Evolutionary conservation across 2,888 invertebrate species (phyloP), one percentile per base, ranked within the genome.

Genomic region (Thyatira batis): DNA sequence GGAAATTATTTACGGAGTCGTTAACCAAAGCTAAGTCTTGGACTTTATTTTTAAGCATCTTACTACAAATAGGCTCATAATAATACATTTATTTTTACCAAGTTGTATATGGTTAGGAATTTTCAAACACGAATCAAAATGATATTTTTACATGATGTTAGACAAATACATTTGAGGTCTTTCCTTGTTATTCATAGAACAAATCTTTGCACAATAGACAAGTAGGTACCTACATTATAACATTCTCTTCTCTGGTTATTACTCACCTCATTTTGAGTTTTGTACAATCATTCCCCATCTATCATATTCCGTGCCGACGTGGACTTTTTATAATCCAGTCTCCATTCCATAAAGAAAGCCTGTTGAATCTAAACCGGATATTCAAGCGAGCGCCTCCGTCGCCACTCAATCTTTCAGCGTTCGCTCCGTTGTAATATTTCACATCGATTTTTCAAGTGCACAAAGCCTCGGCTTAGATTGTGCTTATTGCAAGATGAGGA

Each of bases 401-500:
- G 11, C 39, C 52, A 48, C 52, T 52, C 46, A 45, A 33, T 39
- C 48, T 48, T 52, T 48, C 48, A 20, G 20, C 48, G 48, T 52
- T 23, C 50, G 17, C 50, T 11, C 28, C 28, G 43, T 20, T 30
- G 39, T 20, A 17, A 48, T 23, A 48, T 48, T 52, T 25, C 25
- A 17, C 28, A 48, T 52, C 48, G 52, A 52, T 52, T 52, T 52
- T 52, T 48, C 48, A 48, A 52, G 27, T 17, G 28, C 20, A 45
- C 25, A 25, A 13, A 46, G 25, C n/a, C 25, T 48, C 48, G 48
- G 20, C 48, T 48, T 28, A n/a, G 46, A 46, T 46, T 39, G 13
- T 39, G 13, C 39, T 39, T 39, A 39, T 17, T 13, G 8, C 17
- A 17, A 39, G 39, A 39, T 17, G 39, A 8, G 13, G 5, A 4